Conservation (phyloP, 2,797 vertebrate species). For the Tenualosa thibaudeaui region DNA sequence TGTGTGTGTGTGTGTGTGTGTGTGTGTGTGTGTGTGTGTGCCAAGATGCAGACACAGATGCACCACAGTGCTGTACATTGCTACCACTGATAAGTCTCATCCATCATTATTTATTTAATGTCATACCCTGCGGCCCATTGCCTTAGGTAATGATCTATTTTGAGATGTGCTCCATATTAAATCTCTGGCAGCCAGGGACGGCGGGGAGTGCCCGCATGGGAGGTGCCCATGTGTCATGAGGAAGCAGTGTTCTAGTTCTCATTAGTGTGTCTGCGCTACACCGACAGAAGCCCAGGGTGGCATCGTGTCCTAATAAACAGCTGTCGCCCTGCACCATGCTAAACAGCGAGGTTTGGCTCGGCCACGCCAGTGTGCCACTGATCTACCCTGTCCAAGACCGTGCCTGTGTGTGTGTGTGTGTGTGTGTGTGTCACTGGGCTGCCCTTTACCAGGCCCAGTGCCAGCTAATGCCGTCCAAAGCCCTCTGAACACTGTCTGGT, state of each 20-base stretch:
- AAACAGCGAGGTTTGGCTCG: not conserved
- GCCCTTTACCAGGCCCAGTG: not conserved
- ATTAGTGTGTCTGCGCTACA: not conserved
- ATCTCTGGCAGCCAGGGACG: not conserved
- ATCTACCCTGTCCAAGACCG: not conserved
- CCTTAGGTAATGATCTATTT: not conserved
- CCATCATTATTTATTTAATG: constrained; percentile 6
- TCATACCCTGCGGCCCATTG: constrained; percentile 2
- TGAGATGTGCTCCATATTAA: not conserved
- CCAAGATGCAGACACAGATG: not conserved
- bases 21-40: not conserved
- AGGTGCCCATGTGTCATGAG: not conserved
- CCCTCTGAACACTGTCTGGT: not conserved
- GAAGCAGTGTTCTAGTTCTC: not conserved
- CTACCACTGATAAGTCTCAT: not conserved
- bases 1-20: not conserved
- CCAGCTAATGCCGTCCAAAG: not conserved
- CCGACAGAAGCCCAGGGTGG: not conserved
- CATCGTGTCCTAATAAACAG: not conserved
- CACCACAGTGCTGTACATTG: not conserved
- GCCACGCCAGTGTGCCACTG: not conserved
- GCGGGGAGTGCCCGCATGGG: not conserved
- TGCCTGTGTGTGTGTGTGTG: not conserved
- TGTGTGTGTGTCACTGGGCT: not conserved
- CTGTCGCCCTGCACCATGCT: not conserved